Base-by-base conservation (phyloP, 37 sponge, comb jelly and placozoan species). In the Cliona cf. orientalis region DNA sequence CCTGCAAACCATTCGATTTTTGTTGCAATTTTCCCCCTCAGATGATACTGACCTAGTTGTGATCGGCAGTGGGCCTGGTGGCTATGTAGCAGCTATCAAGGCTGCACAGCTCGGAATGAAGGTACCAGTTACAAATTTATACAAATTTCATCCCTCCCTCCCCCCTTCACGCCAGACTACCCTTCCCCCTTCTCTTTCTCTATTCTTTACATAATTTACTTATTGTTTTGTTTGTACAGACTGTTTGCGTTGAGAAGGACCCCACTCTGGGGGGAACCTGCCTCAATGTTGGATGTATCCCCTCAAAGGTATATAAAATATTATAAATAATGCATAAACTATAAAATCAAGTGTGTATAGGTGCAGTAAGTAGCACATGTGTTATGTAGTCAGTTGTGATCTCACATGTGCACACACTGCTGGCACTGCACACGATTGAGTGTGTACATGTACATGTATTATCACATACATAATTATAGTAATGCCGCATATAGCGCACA, bases 181-280 rank as follows among this genome's bases (percentile, higher is more conserved):
- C 9, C 65, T 63, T n/a, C 25, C 26, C 17, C 65, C 11, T 9
- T 11, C 65, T 9, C 31, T 9, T 26, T 11, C 31, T 26, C 11
- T 63, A 63, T 26, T n/a, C 65, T n/a, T 22, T 26, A 21, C 65
- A 21, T 22, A 26, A 7, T n/a, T n/a, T n/a, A n/a, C n/a, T n/a
- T n/a, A n/a, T n/a, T n/a, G n/a, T n/a, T n/a, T n/a, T n/a, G n/a
- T n/a, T n/a, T 25, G 64, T 87, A 19, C 72, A 95, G 90, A 98
- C 99, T 2, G 91, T 95, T 45, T 98, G 99, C 81, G 99, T 98
- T n/a, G 99, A 98, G 96, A 98, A 98, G 83, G 87, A 82, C 11
- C 22, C 81, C 29, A 93, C 96, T 2, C 79, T 98, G 35, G 99
- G 99, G 42, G 99, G 99, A 19, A 98, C 99, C 4, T 98, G 99